Evolutionary conservation across 2,113 vertebrate genomes (phyloP), one percentile per base, ranked within the genome.

Genomic region (Zosterops borbonicus): DNA sequence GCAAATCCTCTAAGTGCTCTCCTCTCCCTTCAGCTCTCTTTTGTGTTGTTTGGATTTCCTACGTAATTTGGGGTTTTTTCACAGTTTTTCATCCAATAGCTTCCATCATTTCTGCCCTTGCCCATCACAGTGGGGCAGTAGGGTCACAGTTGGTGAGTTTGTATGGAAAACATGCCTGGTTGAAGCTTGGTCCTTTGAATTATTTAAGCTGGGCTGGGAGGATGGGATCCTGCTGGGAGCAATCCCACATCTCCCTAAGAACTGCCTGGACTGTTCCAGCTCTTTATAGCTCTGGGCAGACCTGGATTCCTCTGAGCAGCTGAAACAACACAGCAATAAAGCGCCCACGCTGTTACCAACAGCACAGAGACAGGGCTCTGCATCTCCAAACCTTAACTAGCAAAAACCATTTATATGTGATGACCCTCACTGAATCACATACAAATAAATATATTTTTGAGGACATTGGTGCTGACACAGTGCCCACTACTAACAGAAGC

Each of bases 301-400:
- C 44, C 55, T 63, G 9, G 8, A 58, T 83, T 90, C 82, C 82
- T 94, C 27, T 35, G 52, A 87, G 76, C 78, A 83, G 52, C 71
- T 77, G 79, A 90, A 91, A 95, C 35, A 88, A 80, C 63, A 83
- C 47, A 41, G 88, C 83, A 94, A 70, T 63, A 87, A 92, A 76
- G 91, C 4, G 0, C 63, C 68, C 9, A 3, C 4, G 1, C 73
- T 64, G 46, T 76, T 90, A 68, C 50, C 50, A 75, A 68, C 25
- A 58, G 74, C 83, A 58, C 24, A 70, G 27, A 59, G 79, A 71
- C 49, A 91, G 60, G 0, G 0, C 42, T 76, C 29, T 50, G 52
- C 59, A 74, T 85, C 53, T 44, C 63, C 84, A 83, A 69, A 46
- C 50, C 46, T 41, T 33, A 73, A 65, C 74, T 12, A 62, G 49